phyloP scores from a whole-genome alignment of 2,888 invertebrate genomes.

The Heliconius charithonia region DNA sequence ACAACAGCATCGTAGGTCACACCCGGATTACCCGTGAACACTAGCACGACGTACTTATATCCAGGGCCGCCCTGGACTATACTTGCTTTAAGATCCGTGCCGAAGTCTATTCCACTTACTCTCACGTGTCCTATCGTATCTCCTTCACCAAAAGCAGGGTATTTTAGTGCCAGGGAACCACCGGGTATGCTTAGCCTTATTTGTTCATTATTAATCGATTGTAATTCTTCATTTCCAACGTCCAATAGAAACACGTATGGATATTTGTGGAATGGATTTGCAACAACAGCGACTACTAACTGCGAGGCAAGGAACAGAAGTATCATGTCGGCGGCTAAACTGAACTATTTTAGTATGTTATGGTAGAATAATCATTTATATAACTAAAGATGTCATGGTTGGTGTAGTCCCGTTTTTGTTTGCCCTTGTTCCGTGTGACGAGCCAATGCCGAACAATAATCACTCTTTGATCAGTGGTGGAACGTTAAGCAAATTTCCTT shows the following conservation, averaged over 20 bases:
- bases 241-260: slow-evolving; percentile 76
- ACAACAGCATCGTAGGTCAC: slow-evolving; percentile 71
- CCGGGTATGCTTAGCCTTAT: slow-evolving; percentile 73
- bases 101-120: slow-evolving; percentile 77
- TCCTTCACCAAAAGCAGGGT: slow-evolving; percentile 70
- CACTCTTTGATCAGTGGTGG: slow-evolving; percentile 58
- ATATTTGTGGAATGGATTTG: slow-evolving; percentile 74
- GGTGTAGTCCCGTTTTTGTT: slow-evolving; percentile 66
- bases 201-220: slow-evolving; percentile 71
- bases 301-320: slow-evolving; percentile 58
- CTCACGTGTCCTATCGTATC: slow-evolving; percentile 72
- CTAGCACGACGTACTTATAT: slow-evolving; percentile 72
- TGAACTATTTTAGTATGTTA: slow-evolving; percentile 62
- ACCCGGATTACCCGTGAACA: slow-evolving; percentile 70
- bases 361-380: slow-evolving; percentile 74
- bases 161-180: slow-evolving; percentile 72
- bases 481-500: slow-evolving; percentile 54
- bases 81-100: slow-evolving; percentile 72
- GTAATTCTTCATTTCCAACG: slow-evolving; percentile 77
- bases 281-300: slow-evolving; percentile 54
- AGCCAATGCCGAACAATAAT: slow-evolving; percentile 63
- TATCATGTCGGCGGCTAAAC: slow-evolving; percentile 64
- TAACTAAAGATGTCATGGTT: slow-evolving; percentile 70
- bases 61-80: slow-evolving; percentile 78
- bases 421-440: slow-evolving; percentile 66